phyloP scores from a whole-genome alignment of 2,888 invertebrate species.

The Sinohyriopsis cumingii region DNA sequence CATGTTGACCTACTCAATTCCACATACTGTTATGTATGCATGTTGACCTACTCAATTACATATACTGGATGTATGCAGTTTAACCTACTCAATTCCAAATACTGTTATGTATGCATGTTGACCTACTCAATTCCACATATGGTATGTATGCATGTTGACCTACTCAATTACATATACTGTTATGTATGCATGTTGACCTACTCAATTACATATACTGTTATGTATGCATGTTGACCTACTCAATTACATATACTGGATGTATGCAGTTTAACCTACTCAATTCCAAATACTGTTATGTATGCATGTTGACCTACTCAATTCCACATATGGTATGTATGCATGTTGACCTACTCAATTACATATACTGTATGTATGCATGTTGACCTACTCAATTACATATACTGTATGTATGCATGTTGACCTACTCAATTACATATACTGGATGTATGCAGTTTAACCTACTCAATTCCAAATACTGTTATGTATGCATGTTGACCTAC shows the following conservation, averaged over 20 bases:
- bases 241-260: no score
- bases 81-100: constrained; percentile 76
- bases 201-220: no score
- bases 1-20: constrained; percentile 77
- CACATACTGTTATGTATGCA: background rate
- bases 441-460: constrained; percentile 52
- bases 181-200: constrained; percentile 57
- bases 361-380: background rate
- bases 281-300: constrained; percentile 73
- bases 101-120: background rate
- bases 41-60: no score
- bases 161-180: constrained; percentile 62
- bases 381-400: constrained; percentile 66
- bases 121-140: constrained; percentile 76
- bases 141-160: constrained; percentile 8
- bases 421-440: constrained; percentile 64
- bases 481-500: constrained; percentile 57
- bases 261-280: constrained; percentile 61
- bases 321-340: constrained; percentile 66
- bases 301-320: constrained; percentile 73
- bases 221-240: constrained; percentile 58
- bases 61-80: background rate
- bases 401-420: background rate
- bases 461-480: constrained; percentile 75
- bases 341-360: no score